phyloP scores from a whole-genome alignment of 1,140 invertebrate genomes.

The Drosophila seguyi region DNA sequence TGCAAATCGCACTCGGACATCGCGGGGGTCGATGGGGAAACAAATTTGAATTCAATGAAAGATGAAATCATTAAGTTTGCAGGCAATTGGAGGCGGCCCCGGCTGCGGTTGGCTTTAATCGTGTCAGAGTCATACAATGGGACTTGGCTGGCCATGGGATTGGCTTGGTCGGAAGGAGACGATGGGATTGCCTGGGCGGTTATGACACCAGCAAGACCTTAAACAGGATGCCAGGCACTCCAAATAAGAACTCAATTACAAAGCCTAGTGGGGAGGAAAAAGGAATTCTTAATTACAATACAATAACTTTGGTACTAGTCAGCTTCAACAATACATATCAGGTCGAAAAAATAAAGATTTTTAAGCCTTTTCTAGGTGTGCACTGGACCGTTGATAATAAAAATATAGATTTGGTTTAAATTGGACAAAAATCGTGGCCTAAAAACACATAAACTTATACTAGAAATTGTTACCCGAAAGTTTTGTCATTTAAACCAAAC shows the following conservation, averaged over 20 bases:
- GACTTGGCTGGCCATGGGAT: constrained; percentile 10
- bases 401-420: too few species aligned
- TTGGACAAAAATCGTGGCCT: too few species aligned
- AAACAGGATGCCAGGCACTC: not conserved
- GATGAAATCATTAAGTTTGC: constrained; percentile 81
- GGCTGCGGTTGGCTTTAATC: constrained; percentile 54
- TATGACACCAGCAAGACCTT: constrained; percentile 37
- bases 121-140: constrained; percentile 36
- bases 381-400: too few species aligned
- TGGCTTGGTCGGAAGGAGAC: constrained; percentile 25
- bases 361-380: too few species aligned
- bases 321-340: too few species aligned
- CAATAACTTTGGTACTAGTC: not conserved
- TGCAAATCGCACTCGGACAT: constrained; percentile 45
- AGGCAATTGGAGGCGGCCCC: constrained; percentile 56
- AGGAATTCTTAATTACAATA: not conserved
- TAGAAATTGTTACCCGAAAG: too few species aligned
- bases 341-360: too few species aligned
- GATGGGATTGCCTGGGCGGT: constrained; percentile 29
- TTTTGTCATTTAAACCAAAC: too few species aligned
- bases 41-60: constrained; percentile 83
- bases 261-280: not conserved
- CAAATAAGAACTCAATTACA: constrained; percentile 36
- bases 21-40: constrained; percentile 45
- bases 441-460: too few species aligned